Evolutionary conservation across 1,140 invertebrate species (phyloP).

Genomic region (Sitodiplosis mosellana): DNA sequence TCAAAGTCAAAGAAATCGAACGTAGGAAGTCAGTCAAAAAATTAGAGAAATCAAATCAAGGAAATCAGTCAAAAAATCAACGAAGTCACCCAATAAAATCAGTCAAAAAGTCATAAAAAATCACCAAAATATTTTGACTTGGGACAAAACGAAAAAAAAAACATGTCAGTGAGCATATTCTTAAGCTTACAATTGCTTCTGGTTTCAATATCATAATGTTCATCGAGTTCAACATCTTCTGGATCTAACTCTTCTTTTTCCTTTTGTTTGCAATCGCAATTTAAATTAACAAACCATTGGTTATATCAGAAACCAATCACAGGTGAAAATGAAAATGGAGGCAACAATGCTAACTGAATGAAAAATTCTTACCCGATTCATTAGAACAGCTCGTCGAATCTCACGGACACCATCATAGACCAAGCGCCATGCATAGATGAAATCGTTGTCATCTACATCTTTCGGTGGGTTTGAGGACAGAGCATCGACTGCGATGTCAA

Average conservation of each 20-base stretch:
- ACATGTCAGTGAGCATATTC: constrained; percentile 2
- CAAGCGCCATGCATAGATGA: constrained; percentile 91
- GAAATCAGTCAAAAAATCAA: too few relatives aligned
- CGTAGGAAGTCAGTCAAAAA: too few relatives aligned
- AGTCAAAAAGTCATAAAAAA: too few relatives aligned
- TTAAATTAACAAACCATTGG: too few relatives aligned
- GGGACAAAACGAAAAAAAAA: too few relatives aligned
- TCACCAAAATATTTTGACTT: too few relatives aligned
- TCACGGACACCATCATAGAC: constrained; percentile 95
- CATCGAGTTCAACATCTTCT: constrained; percentile 68
- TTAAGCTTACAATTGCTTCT: constrained; percentile 71
- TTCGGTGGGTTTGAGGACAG: constrained; percentile 58
- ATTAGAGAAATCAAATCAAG: too few relatives aligned
- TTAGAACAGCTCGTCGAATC: constrained; percentile 86
- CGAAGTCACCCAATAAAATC: too few relatives aligned
- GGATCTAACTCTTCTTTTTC: constrained; percentile 73
- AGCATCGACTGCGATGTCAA: constrained; percentile 80
- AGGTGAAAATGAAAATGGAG: too few relatives aligned
- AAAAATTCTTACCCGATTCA: constrained; percentile 64
- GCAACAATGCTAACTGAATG: background rate
- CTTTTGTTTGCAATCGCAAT: constrained; percentile 21
- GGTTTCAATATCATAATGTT: constrained; percentile 66
- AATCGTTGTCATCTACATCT: constrained; percentile 93
- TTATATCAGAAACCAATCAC: too few relatives aligned
- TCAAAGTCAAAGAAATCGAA: too few relatives aligned